phyloP scores from a whole-genome alignment of 2,797 vertebrate genomes.

The Poeciliopsis turneri region DNA sequence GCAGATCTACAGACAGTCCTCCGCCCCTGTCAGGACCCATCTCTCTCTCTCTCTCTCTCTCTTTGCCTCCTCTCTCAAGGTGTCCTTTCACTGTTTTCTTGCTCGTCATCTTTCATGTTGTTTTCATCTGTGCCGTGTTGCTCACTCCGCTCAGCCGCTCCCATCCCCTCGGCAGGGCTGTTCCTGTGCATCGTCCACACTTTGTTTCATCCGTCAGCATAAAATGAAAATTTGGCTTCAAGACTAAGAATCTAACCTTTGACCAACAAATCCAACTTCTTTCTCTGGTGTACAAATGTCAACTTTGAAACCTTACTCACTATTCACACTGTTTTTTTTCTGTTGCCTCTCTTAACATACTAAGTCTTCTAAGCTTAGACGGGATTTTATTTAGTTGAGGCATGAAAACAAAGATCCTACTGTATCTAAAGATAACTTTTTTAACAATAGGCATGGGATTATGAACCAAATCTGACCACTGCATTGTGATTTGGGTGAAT shows the following conservation, averaged over 20 bases:
- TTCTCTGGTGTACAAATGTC: background rate
- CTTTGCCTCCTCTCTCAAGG: slow-evolving; percentile 61
- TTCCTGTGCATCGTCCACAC: slow-evolving; percentile 9
- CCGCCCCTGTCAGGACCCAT: slow-evolving; percentile 72
- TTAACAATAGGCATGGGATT: background rate
- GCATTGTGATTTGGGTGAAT: background rate
- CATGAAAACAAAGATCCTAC: background rate
- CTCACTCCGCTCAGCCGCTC: slow-evolving; percentile 7
- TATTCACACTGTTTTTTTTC: background rate
- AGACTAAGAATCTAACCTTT: background rate
- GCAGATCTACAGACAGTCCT: slow-evolving; percentile 70
- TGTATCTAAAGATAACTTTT: background rate
- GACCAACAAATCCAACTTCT: background rate
- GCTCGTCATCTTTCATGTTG: slow-evolving; percentile 60
- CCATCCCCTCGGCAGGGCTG: slow-evolving; percentile 2
- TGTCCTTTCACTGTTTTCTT: slow-evolving; percentile 62
- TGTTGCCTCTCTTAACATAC: too few species aligned
- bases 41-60: slow-evolving; percentile 58
- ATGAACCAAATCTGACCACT: background rate
- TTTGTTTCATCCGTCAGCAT: slow-evolving; percentile 6
- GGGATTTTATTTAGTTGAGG: background rate
- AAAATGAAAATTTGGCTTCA: background rate
- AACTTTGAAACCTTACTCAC: background rate
- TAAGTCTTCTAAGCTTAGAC: background rate
- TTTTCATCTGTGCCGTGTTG: slow-evolving; percentile 28